Conservation (phyloP, 2,113 vertebrate species). For the Tursiops truncatus region DNA sequence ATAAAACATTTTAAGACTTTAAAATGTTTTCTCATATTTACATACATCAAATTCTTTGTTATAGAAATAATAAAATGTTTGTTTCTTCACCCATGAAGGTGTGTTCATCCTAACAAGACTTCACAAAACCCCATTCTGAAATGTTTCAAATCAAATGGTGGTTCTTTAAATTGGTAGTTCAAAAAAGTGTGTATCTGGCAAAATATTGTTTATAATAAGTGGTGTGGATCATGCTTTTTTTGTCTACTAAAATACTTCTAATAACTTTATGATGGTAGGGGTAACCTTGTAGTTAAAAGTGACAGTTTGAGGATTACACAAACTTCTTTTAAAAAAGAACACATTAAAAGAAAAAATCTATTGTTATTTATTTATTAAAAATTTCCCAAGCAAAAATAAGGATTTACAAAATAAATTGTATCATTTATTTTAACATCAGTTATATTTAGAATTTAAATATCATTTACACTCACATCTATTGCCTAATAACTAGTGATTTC, state of each 20-base stretch:
- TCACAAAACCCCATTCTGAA: not conserved
- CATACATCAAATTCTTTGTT: not conserved
- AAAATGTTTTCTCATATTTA: not conserved
- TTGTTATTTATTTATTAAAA: constrained; percentile 26
- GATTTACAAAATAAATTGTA: constrained; percentile 24
- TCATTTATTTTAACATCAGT: constrained; percentile 58
- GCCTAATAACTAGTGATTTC: constrained; percentile 54
- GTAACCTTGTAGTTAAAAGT: constrained; percentile 11
- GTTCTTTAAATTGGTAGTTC: constrained; percentile 29
- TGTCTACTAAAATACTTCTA: constrained; percentile 31
- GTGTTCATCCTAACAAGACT: not conserved
- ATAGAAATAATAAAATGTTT: not conserved
- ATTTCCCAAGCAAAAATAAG: not conserved
- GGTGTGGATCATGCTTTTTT: not conserved
- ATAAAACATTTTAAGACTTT: not conserved
- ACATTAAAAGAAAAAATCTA: not conserved
- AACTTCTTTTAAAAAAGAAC: not conserved
- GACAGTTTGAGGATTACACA: constrained; percentile 1
- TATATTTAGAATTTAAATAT: constrained; percentile 75
- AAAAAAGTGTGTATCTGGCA: not conserved
- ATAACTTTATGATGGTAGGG: not conserved
- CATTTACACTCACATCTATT: constrained; percentile 69
- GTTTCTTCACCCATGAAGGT: not conserved
- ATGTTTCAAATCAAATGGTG: not conserved
- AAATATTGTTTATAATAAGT: not conserved